Base-by-base conservation (phyloP, 2,113 vertebrate species). In the Plecturocebus donacophilus region DNA sequence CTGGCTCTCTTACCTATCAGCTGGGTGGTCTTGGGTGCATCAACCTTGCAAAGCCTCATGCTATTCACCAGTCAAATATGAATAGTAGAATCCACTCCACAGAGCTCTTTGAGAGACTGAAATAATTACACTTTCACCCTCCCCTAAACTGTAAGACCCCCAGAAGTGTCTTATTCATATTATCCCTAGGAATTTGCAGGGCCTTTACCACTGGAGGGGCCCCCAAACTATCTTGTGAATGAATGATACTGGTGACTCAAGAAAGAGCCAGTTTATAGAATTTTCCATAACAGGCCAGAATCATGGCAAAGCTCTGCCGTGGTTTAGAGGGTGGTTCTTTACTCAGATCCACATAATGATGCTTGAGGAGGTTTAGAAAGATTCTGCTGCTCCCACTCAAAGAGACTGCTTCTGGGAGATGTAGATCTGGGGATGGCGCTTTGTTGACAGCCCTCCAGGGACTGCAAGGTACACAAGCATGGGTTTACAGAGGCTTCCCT, bases 61-160 rank as follows among this genome's bases (percentile, higher is more conserved):
- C 68, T 68, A 47, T 16, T 45, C 42, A 9, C 3, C 1, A 20
- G 7, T 68, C 47, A 70, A 27, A 35, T 27, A 3, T 0, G 0
- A n/a, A 49, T 25, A 14, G 30, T 52, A 19, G 90, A 70, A 52
- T 52, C 35, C 21, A 19, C n/a, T 42, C 35, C 42, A 21, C 19
- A 6, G 83, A 75, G 40, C 16, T 61, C 45, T 58, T 35, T 58
- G 14, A 8, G 23, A 66, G 58, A 11, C 42, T 14, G 25, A 7
- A n/a, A 38, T n/a, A 32, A 38, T 42, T 35, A 27, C 2, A 6
- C 4, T 27, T 42, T 47, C n/a, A 13, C 13, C 68, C 56, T 40
- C 8, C 9, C 21, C 13, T 14, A 79, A 30, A 11, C 56, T 2
- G 12, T 56, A 91, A 30, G 21, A 16, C 1, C 2, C 47, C 68